Conservation (phyloP, 2,113 vertebrate genomes). For the Carassius auratus region DNA sequence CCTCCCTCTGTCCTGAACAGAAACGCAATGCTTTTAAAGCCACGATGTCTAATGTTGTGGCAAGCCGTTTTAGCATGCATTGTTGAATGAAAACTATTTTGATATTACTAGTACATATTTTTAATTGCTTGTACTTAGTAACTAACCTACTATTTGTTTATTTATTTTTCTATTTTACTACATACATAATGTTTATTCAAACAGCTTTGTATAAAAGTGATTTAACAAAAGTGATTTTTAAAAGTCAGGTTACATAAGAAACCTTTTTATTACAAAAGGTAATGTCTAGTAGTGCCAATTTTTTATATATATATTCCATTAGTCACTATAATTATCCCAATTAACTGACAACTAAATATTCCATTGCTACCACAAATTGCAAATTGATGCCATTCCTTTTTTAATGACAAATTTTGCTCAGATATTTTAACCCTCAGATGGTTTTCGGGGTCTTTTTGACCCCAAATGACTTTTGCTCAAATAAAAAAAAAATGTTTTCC, state of each 20-base stretch:
- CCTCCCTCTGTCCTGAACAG: constrained; percentile 16
- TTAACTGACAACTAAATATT: neutral
- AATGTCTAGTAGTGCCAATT: neutral
- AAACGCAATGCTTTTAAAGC: neutral
- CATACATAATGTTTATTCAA: neutral
- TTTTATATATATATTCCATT: neutral
- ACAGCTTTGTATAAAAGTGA: neutral
- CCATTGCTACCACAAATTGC: neutral
- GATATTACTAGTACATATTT: neutral
- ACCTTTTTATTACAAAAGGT: too few species aligned
- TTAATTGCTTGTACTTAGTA: neutral
- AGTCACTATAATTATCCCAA: neutral
- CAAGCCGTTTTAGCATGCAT: neutral
- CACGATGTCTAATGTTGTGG: neutral
- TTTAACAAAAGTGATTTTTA: neutral
- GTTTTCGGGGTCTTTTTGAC: too few species aligned
- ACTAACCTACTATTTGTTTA: neutral
- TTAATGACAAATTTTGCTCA: neutral
- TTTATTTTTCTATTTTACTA: neutral
- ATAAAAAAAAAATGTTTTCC: too few species aligned
- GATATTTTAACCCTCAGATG: too few species aligned
- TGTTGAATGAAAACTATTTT: neutral
- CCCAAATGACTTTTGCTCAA: too few species aligned
- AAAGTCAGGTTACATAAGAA: too few species aligned
- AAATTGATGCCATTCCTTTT: neutral